Base-by-base conservation (phyloP, 2,113 vertebrate genomes). In the Bostrychus sinensis region DNA sequence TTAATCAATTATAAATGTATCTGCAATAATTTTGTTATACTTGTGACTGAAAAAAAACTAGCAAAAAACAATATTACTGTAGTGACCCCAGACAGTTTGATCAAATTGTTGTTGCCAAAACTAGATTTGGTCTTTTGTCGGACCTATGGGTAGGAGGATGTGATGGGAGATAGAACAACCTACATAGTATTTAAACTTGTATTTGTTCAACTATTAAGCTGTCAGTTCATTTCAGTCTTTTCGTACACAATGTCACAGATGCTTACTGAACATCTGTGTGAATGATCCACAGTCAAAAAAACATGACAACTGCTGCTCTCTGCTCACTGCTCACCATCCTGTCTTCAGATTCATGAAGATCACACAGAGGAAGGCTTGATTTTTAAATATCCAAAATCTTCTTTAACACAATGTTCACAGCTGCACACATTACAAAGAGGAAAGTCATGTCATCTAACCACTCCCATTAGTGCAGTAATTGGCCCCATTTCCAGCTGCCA, bases 381-480 rank as follows among this genome's bases (percentile, higher is more conserved):
- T 58, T n/a, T 53, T 22, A 11, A n/a, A 28, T 50, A 19, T 66
- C 26, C 26, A 43, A 30, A 16, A n/a, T 46, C n/a, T 62, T n/a
- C 14, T 76, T 43, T 38, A 30, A 62, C 51, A 57, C 36, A 55
- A 30, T 26, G 34, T 20, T 32, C 25, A 37, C 25, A 51, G 56
- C 61, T 65, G 34, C 17, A 45, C 14, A 50, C 39, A 22, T 36
- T 56, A 11, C 7, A 8, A 13, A 53, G 45, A 13, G 10, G 0
- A 4, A 7, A 55, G 8, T 57, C 30, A 11, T 43, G 42, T 42
- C 38, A 46, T 56, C 32, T 41, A 42, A 68, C 62, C 50, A 43
- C 30, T 69, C 26, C 51, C 53, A 66, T 66, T 43, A 48, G 45
- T 22, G 67, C 56, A 19, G 43, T 32, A 30, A 75, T 37, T 64